A percentile compares a stretch with the other conserved stretches of the same genome.
Conservation (phyloP, 2,888 invertebrate species). For the Phlogophora meticulosa region DNA sequence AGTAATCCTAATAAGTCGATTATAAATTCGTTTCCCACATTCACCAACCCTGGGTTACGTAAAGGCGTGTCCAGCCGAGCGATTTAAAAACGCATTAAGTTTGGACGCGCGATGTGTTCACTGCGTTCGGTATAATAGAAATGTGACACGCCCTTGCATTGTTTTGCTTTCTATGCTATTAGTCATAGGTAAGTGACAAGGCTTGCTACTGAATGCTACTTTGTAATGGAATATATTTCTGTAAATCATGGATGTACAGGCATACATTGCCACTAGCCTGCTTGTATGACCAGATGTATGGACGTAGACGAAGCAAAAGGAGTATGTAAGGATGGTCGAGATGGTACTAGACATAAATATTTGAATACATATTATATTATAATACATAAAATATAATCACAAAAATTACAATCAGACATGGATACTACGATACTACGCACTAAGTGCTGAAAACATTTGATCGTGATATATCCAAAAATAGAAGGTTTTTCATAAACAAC, state of each 20-base stretch:
- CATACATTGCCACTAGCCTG: too few species aligned
- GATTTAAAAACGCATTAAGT: constrained; percentile 67
- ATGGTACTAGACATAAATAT: too few species aligned
- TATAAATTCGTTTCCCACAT: constrained; percentile 39
- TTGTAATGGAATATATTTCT: constrained; percentile 12
- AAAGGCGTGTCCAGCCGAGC: constrained; percentile 60
- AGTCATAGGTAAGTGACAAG: constrained; percentile 56
- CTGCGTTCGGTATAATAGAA: constrained; percentile 55
- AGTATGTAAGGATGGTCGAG: too few species aligned
- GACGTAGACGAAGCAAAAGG: too few species aligned
- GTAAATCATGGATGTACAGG: not conserved
- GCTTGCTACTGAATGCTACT: constrained; percentile 44
- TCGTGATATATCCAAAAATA: too few species aligned
- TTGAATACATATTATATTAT: too few species aligned
- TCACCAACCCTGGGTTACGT: constrained; percentile 69
- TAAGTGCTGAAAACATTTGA: too few species aligned
- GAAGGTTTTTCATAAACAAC: too few species aligned
- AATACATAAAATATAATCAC: too few species aligned
- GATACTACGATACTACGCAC: too few species aligned
- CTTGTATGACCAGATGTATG: too few species aligned
- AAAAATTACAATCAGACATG: too few species aligned
- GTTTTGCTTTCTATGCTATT: constrained; percentile 65
- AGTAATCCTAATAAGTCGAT: constrained; percentile 47
- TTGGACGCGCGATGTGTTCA: constrained; percentile 56
- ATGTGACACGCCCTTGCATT: constrained; percentile 68